Percentiles rank a stretch among this genome's conserved stretches.
phyloP scores from a whole-genome alignment of 2,888 invertebrate species.

The Tetanocera ferruginea region DNA sequence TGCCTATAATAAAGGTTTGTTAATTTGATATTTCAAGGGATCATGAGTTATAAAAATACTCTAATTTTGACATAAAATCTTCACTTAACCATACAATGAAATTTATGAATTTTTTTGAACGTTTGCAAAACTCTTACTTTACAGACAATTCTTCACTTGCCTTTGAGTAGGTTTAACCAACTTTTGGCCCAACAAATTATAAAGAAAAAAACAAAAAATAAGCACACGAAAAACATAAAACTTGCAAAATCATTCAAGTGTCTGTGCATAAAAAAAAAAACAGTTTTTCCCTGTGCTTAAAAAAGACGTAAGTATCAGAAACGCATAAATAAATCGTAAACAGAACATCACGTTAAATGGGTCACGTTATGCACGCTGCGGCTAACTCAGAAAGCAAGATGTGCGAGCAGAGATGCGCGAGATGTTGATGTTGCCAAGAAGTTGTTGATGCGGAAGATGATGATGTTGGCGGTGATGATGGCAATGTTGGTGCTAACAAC shows the following conservation, averaged over 20 bases:
- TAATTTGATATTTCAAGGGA: too few relatives aligned
- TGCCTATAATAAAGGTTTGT: too few relatives aligned
- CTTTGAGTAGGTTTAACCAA: too few relatives aligned
- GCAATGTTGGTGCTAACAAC: background rate
- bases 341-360: constrained; percentile 59
- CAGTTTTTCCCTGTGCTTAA: background rate
- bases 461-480: constrained; percentile 19
- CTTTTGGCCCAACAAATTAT: too few relatives aligned
- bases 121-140: too few relatives aligned
- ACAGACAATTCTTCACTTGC: too few relatives aligned
- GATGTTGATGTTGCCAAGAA: background rate
- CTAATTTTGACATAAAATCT: too few relatives aligned
- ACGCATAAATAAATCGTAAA: constrained; percentile 48
- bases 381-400: background rate
- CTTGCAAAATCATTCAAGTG: background rate
- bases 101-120: too few relatives aligned
- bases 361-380: constrained; percentile 56
- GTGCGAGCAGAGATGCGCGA: background rate
- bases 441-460: constrained; percentile 6
- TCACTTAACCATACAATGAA: too few relatives aligned
- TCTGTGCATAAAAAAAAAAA: background rate
- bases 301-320: background rate
- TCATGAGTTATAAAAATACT: too few relatives aligned
- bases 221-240: too few relatives aligned
- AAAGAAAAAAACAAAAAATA: too few relatives aligned